Evolutionary conservation across 2,888 invertebrate species (phyloP), one percentile per base, ranked within the genome.

Genomic region (Anarsia innoxiella): DNA sequence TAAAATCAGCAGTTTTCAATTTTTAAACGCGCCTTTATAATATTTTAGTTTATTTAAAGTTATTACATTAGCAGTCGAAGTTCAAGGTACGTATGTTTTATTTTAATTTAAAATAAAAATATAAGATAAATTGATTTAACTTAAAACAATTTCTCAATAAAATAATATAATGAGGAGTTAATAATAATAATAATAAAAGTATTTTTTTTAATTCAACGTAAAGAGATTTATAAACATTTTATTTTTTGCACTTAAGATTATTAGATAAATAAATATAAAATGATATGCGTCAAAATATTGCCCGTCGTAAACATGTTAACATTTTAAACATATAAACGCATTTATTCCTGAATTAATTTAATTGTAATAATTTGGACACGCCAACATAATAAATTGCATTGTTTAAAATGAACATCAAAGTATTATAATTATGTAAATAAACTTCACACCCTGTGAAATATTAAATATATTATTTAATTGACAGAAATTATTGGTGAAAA

Each of bases 401-500:
- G 13, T 16, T 19, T 5, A 44, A 52, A 53, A 53, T 51, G 40
- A 23, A 48, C 53, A 69, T 60, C 56, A 57, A 65, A 68, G 71
- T 77, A 76, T 75, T n/a, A 70, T 72, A 52, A 62, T 59, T 66
- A 56, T 62, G 59, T 69, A 75, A 74, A 70, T 65, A 56, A 56
- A 62, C 59, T 64, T 53, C 64, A 70, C 72, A 80, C 83, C 83
- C 82, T 83, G 83, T 80, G 76, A 69, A 72, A 66, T 60, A 60
- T 64, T 60, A 54, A 36, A 37, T 40, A 35, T 38, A 36, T 16
- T 82, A 83, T 28, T 27, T 82, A 83, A 83, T 83, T 83, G 83
- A 83, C 83, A 50, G 55, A 80, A 79, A 74, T 68, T 66, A 82
- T 80, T 71, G 68, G 66, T 73, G 56, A 69, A 77, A 82, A 68